Evolutionary conservation across 2,113 vertebrate species (phyloP).

Genomic region (Peucedramus taeniatus): DNA sequence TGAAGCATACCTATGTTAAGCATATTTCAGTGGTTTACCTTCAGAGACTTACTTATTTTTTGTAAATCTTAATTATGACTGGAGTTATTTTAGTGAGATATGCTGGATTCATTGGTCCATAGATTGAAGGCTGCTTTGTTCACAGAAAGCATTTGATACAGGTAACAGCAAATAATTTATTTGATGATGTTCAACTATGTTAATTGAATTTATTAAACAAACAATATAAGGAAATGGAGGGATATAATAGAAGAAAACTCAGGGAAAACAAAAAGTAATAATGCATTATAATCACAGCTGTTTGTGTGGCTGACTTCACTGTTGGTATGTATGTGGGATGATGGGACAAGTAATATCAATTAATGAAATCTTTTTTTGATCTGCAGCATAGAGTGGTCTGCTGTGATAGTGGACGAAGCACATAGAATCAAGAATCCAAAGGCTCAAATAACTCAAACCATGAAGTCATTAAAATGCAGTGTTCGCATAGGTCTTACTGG

Average conservation of each 20-base stretch:
- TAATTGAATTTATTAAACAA: not conserved
- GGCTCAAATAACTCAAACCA: conserved; percentile 87
- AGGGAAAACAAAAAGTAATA: not conserved
- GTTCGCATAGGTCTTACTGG: conserved; percentile 93
- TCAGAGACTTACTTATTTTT: not conserved
- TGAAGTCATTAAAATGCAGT: conserved; percentile 86
- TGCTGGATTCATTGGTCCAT: not conserved
- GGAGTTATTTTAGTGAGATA: not conserved
- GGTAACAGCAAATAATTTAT: not conserved
- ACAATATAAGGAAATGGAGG: not conserved
- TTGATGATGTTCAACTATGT: not conserved
- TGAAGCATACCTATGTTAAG: not conserved
- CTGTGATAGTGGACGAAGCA: conserved; percentile 91
- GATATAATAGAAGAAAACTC: not conserved
- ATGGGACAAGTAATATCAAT: not conserved
- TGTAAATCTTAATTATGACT: not conserved
- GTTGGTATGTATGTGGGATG: not conserved
- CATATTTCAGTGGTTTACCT: not conserved
- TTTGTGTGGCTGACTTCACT: not conserved
- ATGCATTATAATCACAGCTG: not conserved
- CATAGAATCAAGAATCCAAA: conserved; percentile 96
- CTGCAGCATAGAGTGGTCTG: conserved; percentile 87
- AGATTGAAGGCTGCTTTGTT: not conserved
- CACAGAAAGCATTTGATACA: not conserved
- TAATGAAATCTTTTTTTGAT: not conserved